Conservation (phyloP, 2,113 vertebrate species). For the Geococcyx californianus region DNA sequence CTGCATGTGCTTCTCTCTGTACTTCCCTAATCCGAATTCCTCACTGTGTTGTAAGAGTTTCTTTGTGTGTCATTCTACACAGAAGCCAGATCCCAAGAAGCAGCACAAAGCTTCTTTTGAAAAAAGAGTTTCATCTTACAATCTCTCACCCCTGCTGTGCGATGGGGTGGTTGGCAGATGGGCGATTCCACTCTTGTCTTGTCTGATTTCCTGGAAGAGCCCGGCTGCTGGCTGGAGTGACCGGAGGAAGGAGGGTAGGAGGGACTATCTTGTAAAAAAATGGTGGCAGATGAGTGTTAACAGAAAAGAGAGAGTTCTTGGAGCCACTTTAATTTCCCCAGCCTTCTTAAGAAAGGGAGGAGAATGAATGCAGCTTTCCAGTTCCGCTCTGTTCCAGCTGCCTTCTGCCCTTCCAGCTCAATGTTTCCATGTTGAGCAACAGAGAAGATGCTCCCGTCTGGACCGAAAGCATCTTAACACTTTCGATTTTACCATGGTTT, state of each 20-base stretch:
- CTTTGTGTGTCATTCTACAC: constrained; percentile 40
- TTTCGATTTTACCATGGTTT: background rate
- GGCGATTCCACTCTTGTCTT: constrained; percentile 6
- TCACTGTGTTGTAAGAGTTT: constrained; percentile 37
- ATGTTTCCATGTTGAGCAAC: background rate
- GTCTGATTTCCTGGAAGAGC: constrained; percentile 59
- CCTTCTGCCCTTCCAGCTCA: background rate
- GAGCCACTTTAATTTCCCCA: background rate
- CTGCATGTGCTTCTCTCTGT: background rate
- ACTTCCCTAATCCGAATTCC: constrained; percentile 28
- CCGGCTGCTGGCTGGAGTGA: constrained; percentile 7
- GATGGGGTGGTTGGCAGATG: background rate
- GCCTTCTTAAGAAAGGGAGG: constrained; percentile 29
- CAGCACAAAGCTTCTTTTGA: background rate
- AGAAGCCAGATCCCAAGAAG: constrained; percentile 56
- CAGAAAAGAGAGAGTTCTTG: constrained; percentile 4
- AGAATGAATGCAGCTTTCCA: background rate
- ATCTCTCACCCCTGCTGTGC: background rate
- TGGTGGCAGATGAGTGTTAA: background rate
- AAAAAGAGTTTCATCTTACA: constrained; percentile 2
- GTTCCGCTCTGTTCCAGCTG: background rate
- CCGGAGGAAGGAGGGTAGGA: background rate
- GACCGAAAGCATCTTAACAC: background rate
- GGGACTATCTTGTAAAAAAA: background rate
- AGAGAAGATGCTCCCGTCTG: background rate